Evolutionary conservation across 2,113 vertebrate species (phyloP).

Genomic region (Microcebus tavaratra): DNA sequence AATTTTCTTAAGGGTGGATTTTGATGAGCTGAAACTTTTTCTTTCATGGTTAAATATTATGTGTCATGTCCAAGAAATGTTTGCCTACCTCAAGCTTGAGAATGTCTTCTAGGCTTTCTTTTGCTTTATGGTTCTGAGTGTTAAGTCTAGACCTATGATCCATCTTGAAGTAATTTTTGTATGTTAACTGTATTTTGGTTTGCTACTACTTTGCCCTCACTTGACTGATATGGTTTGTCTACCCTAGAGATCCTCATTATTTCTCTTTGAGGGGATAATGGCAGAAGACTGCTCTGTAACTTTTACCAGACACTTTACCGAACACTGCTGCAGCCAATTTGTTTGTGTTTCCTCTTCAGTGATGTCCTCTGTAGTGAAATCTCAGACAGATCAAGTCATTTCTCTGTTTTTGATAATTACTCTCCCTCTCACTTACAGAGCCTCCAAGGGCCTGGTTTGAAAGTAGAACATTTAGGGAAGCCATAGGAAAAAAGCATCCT

Average conservation of each 20-base stretch:
- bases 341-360: background rate
- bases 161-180: background rate
- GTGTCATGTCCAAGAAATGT: background rate
- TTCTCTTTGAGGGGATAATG: background rate
- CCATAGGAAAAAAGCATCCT: background rate
- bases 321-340: background rate
- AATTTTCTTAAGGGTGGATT: background rate
- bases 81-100: background rate
- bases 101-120: background rate
- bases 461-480: background rate
- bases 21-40: background rate
- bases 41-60: background rate
- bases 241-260: background rate
- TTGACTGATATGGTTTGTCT: background rate
- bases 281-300: background rate
- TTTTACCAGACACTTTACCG: background rate
- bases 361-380: background rate
- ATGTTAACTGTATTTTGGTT: slow-evolving; percentile 22
- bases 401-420: background rate
- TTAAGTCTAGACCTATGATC: background rate
- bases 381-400: background rate
- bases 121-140: background rate
- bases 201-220: background rate
- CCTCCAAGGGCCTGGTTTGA: background rate
- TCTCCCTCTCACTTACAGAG: background rate